Evolutionary conservation across 2,888 invertebrate species (phyloP).

Genomic region (Zele albiditarsus): DNA sequence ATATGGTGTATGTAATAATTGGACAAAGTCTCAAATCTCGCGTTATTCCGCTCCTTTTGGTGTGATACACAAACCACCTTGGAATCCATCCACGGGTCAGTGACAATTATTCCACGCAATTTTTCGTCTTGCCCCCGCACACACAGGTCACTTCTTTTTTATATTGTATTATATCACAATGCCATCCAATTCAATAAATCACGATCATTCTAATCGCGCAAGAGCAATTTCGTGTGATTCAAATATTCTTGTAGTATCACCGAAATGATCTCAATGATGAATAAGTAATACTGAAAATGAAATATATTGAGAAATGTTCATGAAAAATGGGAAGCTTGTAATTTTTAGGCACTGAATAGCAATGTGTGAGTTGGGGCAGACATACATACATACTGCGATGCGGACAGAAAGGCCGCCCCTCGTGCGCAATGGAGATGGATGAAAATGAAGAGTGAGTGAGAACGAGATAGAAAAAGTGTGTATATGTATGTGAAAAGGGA

Average conservation of each 20-base stretch:
- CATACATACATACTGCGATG: conserved; percentile 38
- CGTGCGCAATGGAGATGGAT: conserved; percentile 44
- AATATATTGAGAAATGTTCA: neutral
- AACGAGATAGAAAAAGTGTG: neutral
- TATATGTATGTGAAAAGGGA: no score
- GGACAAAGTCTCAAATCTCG: no score
- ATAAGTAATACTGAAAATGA: neutral
- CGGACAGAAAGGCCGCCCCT: conserved; percentile 44
- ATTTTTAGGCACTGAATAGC: no score
- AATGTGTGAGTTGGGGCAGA: conserved; percentile 1
- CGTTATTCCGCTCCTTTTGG: no score
- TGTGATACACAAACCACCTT: neutral
- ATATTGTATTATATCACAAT: no score
- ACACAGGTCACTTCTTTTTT: no score
- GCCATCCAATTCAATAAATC: neutral
- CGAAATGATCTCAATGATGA: no score
- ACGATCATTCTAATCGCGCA: conserved; percentile 45
- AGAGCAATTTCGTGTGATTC: neutral
- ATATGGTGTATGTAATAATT: neutral
- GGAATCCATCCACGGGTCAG: neutral
- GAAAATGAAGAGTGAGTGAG: conserved; percentile 22
- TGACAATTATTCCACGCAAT: neutral
- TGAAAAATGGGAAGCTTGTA: neutral
- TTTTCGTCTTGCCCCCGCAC: neutral
- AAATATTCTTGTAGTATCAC: no score